Base-by-base conservation (phyloP, 2,797 vertebrate genomes). In the Rhinatrema bivittatum region DNA sequence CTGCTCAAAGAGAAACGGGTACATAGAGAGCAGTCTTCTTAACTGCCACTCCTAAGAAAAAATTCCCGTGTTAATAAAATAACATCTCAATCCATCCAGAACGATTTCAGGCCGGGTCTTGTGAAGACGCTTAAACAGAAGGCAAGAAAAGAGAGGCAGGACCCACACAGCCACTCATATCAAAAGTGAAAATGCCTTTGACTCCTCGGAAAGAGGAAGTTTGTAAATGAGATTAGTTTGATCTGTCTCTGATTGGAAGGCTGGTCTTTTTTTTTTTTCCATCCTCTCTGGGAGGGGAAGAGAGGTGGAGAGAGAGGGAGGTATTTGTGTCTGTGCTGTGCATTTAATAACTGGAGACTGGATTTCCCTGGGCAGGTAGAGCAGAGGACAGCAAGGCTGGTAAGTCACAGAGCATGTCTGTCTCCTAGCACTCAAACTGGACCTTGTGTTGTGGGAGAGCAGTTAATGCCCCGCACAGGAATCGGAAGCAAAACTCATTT, bases 181-280 rank as follows among this genome's bases (percentile, higher is more conserved):
- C 32, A 62, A 57, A 51, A 62, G 50, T 31, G 54, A 58, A 54
- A 54, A 22, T 33, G 21, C 21, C 28, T 10, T 28, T 17, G 15
- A 19, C 27, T 7, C 14, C 23, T 14, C 25, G 25, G 16, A 40
- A 62, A 48, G 50, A 26, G 52, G 54, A 62, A 58, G 54, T 36
- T 29, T 22, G 14, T 13, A 25, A 13, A 22, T 13, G 5, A 6
- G 21, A 22, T 7, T 12, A 5, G 10, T 10, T 27, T 40, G 41
- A 29, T 32, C 25, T 28, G 25, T 3, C n/a, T 24, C 25, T 28
- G 36, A 49, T 49, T 42, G 39, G 46, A n/a, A n/a, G n/a, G n/a
- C n/a, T n/a, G n/a, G n/a, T n/a, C n/a, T n/a, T n/a, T n/a, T n/a
- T n/a, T n/a, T n/a, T n/a, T n/a, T n/a, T n/a, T n/a, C n/a, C n/a